phyloP scores from a whole-genome alignment of 2,113 vertebrate genomes.

The Formicarius rufipectus region DNA sequence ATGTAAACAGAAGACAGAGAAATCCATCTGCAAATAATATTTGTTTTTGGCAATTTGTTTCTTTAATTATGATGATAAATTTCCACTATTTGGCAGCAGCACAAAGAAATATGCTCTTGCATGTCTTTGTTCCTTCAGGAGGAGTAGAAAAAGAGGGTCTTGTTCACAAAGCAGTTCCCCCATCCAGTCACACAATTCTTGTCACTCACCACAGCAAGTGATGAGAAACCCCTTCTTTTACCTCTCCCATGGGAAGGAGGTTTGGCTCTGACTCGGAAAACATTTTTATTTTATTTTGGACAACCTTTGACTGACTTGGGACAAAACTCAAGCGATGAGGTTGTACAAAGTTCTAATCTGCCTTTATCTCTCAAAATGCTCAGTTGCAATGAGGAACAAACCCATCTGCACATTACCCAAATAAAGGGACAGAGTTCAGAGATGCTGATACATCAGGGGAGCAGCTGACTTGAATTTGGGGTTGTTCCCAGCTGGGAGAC shows the following conservation, averaged over 20 bases:
- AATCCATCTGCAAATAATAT: conserved; percentile 39
- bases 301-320: background rate
- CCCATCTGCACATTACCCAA: background rate
- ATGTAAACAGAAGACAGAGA: conserved; percentile 35
- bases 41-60: conserved; percentile 53
- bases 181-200: background rate
- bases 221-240: background rate
- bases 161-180: conserved; percentile 23
- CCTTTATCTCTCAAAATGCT: background rate
- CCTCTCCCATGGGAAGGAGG: background rate
- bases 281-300: background rate
- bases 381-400: background rate
- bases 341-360: background rate
- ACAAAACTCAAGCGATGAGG: background rate
- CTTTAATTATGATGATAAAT: conserved; percentile 67
- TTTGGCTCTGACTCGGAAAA: background rate
- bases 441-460: fast-evolving
- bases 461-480: background rate
- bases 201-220: background rate
- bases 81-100: conserved; percentile 49
- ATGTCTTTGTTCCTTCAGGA: conserved; percentile 28
- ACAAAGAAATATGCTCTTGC: conserved; percentile 46
- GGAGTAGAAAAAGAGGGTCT: conserved; percentile 9
- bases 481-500: background rate
- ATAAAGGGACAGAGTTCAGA: background rate